Evolutionary conservation across 2,113 vertebrate species (phyloP), one percentile per base, ranked within the genome.

Genomic region (Tautogolabrus adspersus): DNA sequence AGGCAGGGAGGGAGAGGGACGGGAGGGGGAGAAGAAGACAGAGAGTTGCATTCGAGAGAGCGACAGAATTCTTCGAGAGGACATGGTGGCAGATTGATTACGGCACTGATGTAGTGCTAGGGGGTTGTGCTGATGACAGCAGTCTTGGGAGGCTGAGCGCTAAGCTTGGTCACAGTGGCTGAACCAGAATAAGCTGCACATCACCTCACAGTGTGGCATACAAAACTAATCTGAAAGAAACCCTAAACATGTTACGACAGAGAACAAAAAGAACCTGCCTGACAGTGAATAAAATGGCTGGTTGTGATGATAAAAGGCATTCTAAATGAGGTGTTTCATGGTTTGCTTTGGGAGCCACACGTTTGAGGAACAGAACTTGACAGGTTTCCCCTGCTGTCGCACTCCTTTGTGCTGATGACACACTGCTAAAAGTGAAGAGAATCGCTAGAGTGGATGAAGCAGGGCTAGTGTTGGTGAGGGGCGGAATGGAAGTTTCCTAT

Each of bases 51-150:
- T 66, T 63, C 30, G 19, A 76, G 19, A 76, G 75, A 64, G 66
- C 6, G 61, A 56, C 58, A 51, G 49, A 72, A 75, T 54, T 80
- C 62, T 71, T 42, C 3, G 71, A 44, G 72, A 81, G 56, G 83
- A 85, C 79, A 72, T 21, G 68, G 67, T 85, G 88, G 77, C 85
- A 81, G 78, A 91, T 91, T 62, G 62, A 88, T 91, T 80, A 72
- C 10, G 57, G 83, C 85, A 57, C 59, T 89, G 91, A 92, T 89
- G 81, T 72, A 91, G 83, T 10, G 15, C 70, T 34, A 34, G 62
- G 66, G 73, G 72, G 80, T 82, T 82, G 52, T 91, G 89, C 91
- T 92, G 91, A 91, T 84, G 92, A 83, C 84, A 90, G 89, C 90
- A 87, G 72, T 80, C 65, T 63, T 75, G 23, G 74, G 69, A 77